phyloP scores from a whole-genome alignment of 2,888 invertebrate genomes.

The Diaprepes abbreviatus region DNA sequence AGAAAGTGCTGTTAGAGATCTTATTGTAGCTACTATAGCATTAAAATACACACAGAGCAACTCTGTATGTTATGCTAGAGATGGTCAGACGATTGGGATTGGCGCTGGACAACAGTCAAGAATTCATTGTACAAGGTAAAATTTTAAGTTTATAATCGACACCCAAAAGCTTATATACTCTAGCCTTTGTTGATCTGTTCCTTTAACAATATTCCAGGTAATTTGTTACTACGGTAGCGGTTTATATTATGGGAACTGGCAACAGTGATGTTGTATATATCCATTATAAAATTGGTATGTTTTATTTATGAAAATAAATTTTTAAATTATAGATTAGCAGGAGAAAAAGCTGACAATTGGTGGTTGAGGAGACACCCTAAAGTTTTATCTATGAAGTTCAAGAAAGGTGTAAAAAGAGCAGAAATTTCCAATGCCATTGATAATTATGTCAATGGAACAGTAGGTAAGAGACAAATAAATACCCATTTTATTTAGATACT shows the following conservation, averaged over 20 bases:
- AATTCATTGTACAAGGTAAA: conserved; percentile 89
- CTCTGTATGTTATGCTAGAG: conserved; percentile 95
- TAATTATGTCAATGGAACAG: conserved; percentile 92
- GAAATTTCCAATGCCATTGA: conserved; percentile 96
- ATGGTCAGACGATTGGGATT: conserved; percentile 92
- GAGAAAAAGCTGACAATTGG: conserved; percentile 98
- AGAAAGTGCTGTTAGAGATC: conserved; percentile 84
- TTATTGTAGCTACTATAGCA: conserved; percentile 95
- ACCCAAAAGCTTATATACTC: too few relatives aligned
- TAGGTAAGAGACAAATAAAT: conserved; percentile 81
- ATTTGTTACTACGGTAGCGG: too few relatives aligned
- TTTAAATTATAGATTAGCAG: conserved; percentile 86
- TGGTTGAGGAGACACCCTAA: conserved; percentile 95
- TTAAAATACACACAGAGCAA: conserved; percentile 99
- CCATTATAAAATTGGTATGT: too few relatives aligned
- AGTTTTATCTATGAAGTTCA: conserved; percentile 87
- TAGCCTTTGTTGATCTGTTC: too few relatives aligned
- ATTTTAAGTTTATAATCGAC: neutral
- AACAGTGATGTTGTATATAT: too few relatives aligned
- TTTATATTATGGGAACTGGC: too few relatives aligned
- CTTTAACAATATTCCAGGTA: too few relatives aligned
- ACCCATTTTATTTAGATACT: too few relatives aligned
- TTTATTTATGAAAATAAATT: too few relatives aligned
- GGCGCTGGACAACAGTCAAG: conserved; percentile 99
- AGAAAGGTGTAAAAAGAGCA: conserved; percentile 87